These are phyloP conservation scores for Coranthus polyacanthus DNA, from an alignment of 2,797 vertebrate genomes.

Conservation along the genomic window DNA sequence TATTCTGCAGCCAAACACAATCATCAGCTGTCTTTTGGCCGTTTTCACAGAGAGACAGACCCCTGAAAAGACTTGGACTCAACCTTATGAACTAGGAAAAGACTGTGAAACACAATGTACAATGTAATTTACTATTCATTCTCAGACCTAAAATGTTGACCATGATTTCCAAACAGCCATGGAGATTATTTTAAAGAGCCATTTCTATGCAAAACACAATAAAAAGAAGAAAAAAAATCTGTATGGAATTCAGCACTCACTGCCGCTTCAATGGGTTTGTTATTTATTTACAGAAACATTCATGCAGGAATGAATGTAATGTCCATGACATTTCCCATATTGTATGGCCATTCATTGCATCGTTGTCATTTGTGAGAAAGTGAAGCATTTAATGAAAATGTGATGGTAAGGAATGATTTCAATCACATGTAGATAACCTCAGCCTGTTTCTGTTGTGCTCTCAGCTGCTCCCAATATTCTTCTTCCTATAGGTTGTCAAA, in stretches of 20 bases:
- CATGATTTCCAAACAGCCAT: conserved; percentile 44
- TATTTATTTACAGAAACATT: conserved; percentile 64
- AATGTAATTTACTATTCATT: conserved; percentile 31
- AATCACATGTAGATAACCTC: conserved; percentile 58
- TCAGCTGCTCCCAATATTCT: conserved; percentile 53
- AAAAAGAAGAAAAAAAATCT: conserved; percentile 43
- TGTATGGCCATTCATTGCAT: conserved; percentile 36
- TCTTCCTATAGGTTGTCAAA: conserved; percentile 40
- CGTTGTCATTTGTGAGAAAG: conserved; percentile 57
- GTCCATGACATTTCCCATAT: conserved; percentile 53
- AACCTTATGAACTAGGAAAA: background rate
- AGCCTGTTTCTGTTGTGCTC: conserved; percentile 30
- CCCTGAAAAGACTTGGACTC: too few species aligned
- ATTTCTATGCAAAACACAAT: conserved; percentile 65
- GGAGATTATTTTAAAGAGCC: conserved; percentile 60
- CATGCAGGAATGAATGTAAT: conserved; percentile 42
- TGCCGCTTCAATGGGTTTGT: conserved; percentile 43
- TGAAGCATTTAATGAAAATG: conserved; percentile 56
- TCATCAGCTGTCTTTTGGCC: too few species aligned
- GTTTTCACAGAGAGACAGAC: too few species aligned
- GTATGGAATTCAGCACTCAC: conserved; percentile 37
- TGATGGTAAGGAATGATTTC: conserved; percentile 61
- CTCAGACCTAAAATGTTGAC: conserved; percentile 8
- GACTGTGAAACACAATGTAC: conserved; percentile 25
- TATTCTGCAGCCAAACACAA: too few species aligned